Evolutionary conservation across 2,797 vertebrate genomes (phyloP), one percentile per base, ranked within the genome.

Genomic region (Salarias fasciatus): DNA sequence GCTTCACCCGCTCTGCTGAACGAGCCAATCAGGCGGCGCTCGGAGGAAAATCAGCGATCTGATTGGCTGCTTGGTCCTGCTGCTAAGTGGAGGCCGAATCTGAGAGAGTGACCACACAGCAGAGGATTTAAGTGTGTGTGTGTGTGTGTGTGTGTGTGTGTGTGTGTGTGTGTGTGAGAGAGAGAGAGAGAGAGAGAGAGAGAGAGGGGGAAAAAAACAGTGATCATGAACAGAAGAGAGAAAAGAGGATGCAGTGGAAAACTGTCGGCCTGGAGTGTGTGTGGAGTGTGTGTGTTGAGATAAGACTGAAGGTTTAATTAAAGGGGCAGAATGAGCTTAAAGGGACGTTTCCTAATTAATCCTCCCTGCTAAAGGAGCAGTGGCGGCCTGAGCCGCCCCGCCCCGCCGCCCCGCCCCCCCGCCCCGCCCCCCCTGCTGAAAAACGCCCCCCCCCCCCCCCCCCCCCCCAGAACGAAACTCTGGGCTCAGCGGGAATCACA

Each of bases 221-320:
- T 31, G 24, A 18, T 13, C 35, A 35, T 31, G 24, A 18, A 13
- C 35, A 35, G 6, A 6, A 35, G 35, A 35, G 33, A 35, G 9
- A 35, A 0, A 11, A 10, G 5, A 2, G 24, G 7, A 40, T 11
- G 38, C 11, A 45, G 50, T 24, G 18, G n/a, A 15, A 5, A 18
- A 11, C 40, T 59, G 68, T 67, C 55, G 68, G 73, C 50, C 0
- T 42, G 51, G 11, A 6, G 54, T 18, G 53, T 40, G 44, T 28
- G 14, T 33, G 8, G 12, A 35, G 36, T 49, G 65, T 77, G 59
- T 77, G 55, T 45, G 52, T 47, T 13, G 11, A 80, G 78, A 83
- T 79, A 77, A 84, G 76, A 77, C 66, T 77, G 72, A 35, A 38
- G 64, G 59, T 79, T 86, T 90, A 87, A 90, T 90, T 90, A 90